Evolutionary conservation across 2,113 vertebrate species (phyloP), one percentile per base, ranked within the genome.

Genomic region (Phalacrocorax brasilianus): DNA sequence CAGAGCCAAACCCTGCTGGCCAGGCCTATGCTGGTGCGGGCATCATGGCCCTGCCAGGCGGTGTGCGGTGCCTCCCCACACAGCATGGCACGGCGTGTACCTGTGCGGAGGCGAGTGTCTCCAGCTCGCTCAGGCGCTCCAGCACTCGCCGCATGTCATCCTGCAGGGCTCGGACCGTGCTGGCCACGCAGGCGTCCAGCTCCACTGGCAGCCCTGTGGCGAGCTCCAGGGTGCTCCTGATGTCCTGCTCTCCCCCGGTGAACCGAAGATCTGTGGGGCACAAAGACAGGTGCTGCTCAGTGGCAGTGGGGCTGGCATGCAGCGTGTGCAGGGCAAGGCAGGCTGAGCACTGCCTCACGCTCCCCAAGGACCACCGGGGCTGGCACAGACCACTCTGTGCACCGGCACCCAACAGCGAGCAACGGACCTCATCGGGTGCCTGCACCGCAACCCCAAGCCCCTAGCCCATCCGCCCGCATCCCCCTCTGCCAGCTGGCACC

Each of bases 71-170:
- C 26, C 35, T 58, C 7, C 38, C 17, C 2, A 3, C 7, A 1
- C 2, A 5, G 9, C 9, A 18, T 2, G 7, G 35, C 4, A 8
- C 44, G 17, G 42, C 5, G 42, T 42, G 22, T 96, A 99, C 99
- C 97, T 99, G 98, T 40, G 94, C 49, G 1, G 96, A 75, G 4
- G 91, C 66, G 28, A 98, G 97, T 17, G 47, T 89, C 96, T 99
- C 99, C 96, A 99, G 98, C 83, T 85, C 93, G 63, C 98, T 97
- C 81, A 99, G 98, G 19, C 99, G 96, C 58, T 98, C 97, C 98
- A 98, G 98, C 61, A 99, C 98, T 1, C 97, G 98, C 92, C 47
- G 98, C 98, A 99, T 99, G 97, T 99, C 98, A 26, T 98, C 98
- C 86, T 99, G 98, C 94, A 99, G 98, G 24, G 98, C 97, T 21